A percentile compares a stretch with the other conserved stretches of the same genome.
Conservation (phyloP, 2,113 vertebrate species). For the Actenoides lindsayi region DNA sequence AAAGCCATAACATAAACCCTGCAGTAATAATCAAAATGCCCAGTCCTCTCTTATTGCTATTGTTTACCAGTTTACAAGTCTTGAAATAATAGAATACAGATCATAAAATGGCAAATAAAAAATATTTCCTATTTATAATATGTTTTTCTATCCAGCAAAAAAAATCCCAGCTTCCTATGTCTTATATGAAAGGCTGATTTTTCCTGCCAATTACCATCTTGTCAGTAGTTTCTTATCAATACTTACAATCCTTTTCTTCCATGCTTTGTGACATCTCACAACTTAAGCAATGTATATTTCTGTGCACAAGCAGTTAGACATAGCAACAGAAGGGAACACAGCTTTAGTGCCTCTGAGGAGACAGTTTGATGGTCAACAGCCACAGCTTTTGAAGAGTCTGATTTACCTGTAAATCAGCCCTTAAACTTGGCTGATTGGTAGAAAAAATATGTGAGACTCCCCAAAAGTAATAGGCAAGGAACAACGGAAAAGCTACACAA, state of each 20-base stretch:
- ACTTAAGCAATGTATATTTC: not conserved
- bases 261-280: not conserved
- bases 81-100: slow-evolving; percentile 3
- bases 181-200: not conserved
- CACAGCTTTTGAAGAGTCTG: not conserved
- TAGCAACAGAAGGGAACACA: not conserved
- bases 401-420: not conserved
- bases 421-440: not conserved
- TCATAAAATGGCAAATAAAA: slow-evolving; percentile 21
- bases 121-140: not conserved
- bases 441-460: not conserved
- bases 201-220: not conserved
- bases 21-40: not conserved
- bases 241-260: not conserved
- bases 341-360: not conserved
- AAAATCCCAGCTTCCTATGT: not conserved
- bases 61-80: not conserved
- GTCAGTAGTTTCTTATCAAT: slow-evolving; percentile 35
- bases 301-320: not conserved
- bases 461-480: not conserved
- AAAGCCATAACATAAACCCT: not conserved
- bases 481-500: not conserved
- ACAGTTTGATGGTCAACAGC: not conserved
- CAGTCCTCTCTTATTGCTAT: not conserved
- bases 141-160: not conserved